A percentile compares a stretch with the other conserved stretches of the same genome.
phyloP scores from a whole-genome alignment of 2,113 vertebrate genomes.

The Polyodon spathula region DNA sequence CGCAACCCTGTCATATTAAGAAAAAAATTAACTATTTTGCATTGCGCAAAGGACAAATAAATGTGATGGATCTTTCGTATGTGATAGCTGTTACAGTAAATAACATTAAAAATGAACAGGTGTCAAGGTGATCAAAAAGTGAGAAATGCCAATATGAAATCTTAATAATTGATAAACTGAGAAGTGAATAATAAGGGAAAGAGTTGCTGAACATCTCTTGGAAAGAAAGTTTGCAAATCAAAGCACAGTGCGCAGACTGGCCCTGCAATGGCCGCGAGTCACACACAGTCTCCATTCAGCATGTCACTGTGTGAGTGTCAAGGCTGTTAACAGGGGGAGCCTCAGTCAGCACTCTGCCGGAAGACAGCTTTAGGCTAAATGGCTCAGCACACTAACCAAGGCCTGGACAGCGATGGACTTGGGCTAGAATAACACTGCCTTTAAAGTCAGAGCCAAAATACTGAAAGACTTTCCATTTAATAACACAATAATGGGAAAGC shows the following conservation, averaged over 20 bases:
- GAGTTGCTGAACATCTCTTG: background rate
- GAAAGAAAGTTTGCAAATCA: background rate
- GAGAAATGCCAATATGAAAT: too few species aligned
- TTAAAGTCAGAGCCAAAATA: slow-evolving; percentile 1
- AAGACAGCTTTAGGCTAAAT: slow-evolving; percentile 38
- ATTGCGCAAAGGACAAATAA: too few species aligned
- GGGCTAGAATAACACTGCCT: slow-evolving; percentile 6
- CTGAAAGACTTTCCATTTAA: too few species aligned
- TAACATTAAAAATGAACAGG: too few species aligned
- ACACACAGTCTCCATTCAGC: slow-evolving; percentile 47
- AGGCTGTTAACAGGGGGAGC: slow-evolving; percentile 55
- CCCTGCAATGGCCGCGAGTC: slow-evolving; percentile 29
- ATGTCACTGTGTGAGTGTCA: slow-evolving; percentile 54
- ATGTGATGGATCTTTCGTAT: too few species aligned
- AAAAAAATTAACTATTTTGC: too few species aligned
- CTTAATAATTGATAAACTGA: too few species aligned
- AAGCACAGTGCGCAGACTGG: slow-evolving; percentile 3
- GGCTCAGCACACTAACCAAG: slow-evolving; percentile 60
- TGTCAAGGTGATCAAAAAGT: too few species aligned
- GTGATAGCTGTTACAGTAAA: too few species aligned
- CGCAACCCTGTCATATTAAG: too few species aligned
- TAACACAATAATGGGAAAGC: too few species aligned
- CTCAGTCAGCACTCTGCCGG: slow-evolving; percentile 58
- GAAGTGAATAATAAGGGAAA: background rate
- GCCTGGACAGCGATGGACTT: slow-evolving; percentile 49